These are phyloP conservation scores for Scylla paramamosain DNA, from an alignment of 1,140 invertebrate genomes.

Conservation along the genomic window DNA sequence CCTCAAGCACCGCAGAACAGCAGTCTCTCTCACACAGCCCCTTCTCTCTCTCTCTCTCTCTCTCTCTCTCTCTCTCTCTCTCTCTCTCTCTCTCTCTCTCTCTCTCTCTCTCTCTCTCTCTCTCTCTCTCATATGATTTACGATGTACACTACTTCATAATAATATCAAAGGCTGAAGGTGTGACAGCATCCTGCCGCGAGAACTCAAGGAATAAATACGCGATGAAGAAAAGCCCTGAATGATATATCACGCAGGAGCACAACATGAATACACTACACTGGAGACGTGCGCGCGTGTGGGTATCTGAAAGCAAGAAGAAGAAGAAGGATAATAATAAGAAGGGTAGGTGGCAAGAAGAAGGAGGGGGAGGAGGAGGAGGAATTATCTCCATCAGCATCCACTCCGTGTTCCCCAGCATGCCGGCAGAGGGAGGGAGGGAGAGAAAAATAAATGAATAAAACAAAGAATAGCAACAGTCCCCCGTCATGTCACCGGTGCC, in stretches of 20 bases:
- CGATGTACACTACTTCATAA: background rate
- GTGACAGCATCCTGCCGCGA: no score
- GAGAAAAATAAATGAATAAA: background rate
- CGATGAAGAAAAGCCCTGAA: no score
- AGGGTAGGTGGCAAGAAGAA: background rate
- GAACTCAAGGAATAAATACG: no score
- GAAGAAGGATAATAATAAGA: background rate
- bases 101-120: background rate
- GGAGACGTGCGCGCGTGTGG: no score
- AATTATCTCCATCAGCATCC: background rate
- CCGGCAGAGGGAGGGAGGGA: background rate
- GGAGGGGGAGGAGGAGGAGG: background rate
- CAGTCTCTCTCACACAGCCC: background rate
- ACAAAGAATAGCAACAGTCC: no score
- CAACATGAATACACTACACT: no score
- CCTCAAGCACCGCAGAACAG: no score
- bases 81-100: background rate
- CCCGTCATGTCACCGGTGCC: no score
- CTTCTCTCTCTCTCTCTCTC: background rate
- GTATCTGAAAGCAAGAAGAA: background rate
- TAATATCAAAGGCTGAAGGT: no score
- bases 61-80: background rate
- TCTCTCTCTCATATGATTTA: background rate
- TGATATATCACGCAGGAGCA: no score
- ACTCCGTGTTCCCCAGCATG: no score